Percentiles rank a stretch among this genome's conserved stretches.
These are phyloP conservation scores for Ectropis crepuscularia DNA, from an alignment of 2,888 invertebrate species.

Conservation along the genomic window DNA sequence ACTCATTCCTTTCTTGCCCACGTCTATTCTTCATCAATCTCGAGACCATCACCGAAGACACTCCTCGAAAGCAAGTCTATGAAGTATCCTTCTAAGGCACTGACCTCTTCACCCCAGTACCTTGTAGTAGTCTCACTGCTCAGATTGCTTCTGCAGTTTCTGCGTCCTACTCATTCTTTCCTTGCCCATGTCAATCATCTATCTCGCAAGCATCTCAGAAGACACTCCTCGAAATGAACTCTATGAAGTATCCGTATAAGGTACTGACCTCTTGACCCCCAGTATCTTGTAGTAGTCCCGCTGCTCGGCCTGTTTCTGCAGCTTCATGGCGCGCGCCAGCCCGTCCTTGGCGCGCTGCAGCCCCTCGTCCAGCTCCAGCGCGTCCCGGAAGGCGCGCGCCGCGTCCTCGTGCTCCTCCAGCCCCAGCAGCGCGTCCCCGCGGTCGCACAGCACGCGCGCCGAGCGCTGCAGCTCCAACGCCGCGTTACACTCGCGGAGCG, in stretches of 20 bases:
- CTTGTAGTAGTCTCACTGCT: slow-evolving; percentile 61
- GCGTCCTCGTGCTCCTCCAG: slow-evolving; percentile 97
- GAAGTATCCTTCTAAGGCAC: too few relatives aligned
- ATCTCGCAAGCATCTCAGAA: too few relatives aligned
- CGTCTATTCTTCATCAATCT: slow-evolving; percentile 90
- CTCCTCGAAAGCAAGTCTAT: slow-evolving; percentile 82
- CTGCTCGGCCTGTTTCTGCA: slow-evolving; percentile 96
- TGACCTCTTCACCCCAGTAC: too few relatives aligned
- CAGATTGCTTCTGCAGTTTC: too few relatives aligned
- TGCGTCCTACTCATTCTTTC: too few relatives aligned
- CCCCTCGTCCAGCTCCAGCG: slow-evolving; percentile 92
- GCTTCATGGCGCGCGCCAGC: slow-evolving; percentile 92
- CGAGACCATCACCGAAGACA: slow-evolving; percentile 93
- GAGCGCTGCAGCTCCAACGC: slow-evolving; percentile 92
- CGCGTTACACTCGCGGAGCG: slow-evolving; percentile 90
- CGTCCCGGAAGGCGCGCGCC: slow-evolving; percentile 93
- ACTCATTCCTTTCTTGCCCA: slow-evolving; percentile 94
- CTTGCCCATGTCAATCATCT: too few relatives aligned
- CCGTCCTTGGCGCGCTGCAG: slow-evolving; percentile 95
- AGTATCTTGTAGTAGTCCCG: slow-evolving; percentile 99
- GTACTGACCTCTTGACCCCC: slow-evolving; percentile 89
- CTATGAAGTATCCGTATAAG: too few relatives aligned
- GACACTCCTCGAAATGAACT: too few relatives aligned
- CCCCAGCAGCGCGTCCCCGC: slow-evolving; percentile 95
- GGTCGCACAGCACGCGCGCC: slow-evolving; percentile 92